Conservation (phyloP, 2,888 invertebrate species). For the Drosophila kokeensis region DNA sequence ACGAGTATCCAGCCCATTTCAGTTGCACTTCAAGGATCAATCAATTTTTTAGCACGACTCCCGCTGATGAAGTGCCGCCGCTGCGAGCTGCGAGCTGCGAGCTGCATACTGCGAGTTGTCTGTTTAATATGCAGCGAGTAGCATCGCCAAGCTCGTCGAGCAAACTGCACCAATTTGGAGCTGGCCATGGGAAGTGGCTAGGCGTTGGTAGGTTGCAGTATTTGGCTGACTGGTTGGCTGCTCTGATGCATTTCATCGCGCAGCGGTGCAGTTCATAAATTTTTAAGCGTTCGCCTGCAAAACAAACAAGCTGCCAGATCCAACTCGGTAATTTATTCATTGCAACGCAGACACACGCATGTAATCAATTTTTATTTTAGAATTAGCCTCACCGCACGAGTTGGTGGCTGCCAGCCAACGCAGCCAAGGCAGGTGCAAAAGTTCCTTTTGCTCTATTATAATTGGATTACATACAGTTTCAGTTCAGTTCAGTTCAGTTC, state of each 20-base stretch:
- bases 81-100: constrained; percentile 64
- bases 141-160: constrained; percentile 70
- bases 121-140: constrained; percentile 75
- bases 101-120: constrained; percentile 45
- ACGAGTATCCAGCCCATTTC: constrained; percentile 21
- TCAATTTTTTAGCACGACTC: constrained; percentile 76
- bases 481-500: constrained; percentile 20
- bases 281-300: constrained; percentile 66
- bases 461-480: constrained; percentile 64
- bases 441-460: constrained; percentile 61
- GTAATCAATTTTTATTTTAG: constrained; percentile 79
- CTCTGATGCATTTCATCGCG: constrained; percentile 58
- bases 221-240: constrained; percentile 13
- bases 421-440: constrained; percentile 72
- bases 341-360: constrained; percentile 66
- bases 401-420: constrained; percentile 27
- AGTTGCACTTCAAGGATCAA: constrained; percentile 69
- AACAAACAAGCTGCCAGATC: constrained; percentile 60
- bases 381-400: constrained; percentile 49
- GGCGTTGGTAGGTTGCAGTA: not conserved
- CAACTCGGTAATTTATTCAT: constrained; percentile 50
- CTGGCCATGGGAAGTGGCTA: constrained; percentile 27
- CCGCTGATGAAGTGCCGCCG: constrained; percentile 74
- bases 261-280: constrained; percentile 75
- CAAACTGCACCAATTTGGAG: constrained; percentile 73